A percentile compares a stretch with the other conserved stretches of the same genome.
Evolutionary conservation across 1,140 invertebrate species (phyloP).

Genomic region (Venustaconcha ellipsiformis): DNA sequence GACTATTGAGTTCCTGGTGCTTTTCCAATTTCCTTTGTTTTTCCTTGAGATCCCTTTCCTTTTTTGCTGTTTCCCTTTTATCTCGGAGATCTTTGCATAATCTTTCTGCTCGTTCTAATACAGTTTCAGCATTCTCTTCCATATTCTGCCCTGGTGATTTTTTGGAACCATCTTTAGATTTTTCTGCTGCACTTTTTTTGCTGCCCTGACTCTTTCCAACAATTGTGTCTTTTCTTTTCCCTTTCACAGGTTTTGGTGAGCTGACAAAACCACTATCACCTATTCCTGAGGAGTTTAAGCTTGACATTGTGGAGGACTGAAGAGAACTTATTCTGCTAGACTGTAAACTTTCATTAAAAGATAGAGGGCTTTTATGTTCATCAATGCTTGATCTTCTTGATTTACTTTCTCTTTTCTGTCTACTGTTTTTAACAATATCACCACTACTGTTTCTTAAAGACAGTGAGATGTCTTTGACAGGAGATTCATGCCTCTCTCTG

Average conservation of each 20-base stretch:
- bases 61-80: constrained; percentile 26
- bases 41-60: constrained; percentile 16
- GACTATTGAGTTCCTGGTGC: constrained; percentile 23
- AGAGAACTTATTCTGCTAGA: too few species aligned
- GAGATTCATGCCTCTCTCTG: too few species aligned
- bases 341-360: too few species aligned
- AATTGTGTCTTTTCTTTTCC: not conserved
- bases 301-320: too few species aligned
- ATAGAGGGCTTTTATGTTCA: too few species aligned
- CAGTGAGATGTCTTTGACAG: too few species aligned
- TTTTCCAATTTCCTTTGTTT: constrained; percentile 31
- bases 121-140: constrained; percentile 19
- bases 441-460: too few species aligned
- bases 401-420: too few species aligned
- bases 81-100: constrained; percentile 29
- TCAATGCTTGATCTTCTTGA: too few species aligned
- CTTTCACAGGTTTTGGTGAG: not conserved
- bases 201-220: not conserved
- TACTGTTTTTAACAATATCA: too few species aligned
- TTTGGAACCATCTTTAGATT: not conserved
- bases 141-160: constrained; percentile 2
- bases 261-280: not conserved
- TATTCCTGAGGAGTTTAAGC: too few species aligned
- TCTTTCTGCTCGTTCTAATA: constrained; percentile 30
- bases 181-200: not conserved